Conservation (phyloP, 2,113 vertebrate genomes). For the Lasiurus borealis region DNA sequence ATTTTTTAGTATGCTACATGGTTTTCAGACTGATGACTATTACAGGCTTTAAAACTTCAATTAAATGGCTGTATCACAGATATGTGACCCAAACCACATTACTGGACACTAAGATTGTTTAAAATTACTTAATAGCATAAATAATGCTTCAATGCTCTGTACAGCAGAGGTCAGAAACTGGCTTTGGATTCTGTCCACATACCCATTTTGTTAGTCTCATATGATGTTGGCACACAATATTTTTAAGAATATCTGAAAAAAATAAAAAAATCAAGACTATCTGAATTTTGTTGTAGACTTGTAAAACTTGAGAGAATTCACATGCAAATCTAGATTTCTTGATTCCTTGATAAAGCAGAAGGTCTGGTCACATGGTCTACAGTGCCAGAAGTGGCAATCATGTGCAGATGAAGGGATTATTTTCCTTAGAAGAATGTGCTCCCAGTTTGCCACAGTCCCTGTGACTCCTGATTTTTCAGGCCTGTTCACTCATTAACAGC, state of each 20-base stretch:
- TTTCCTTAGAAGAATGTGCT: not conserved
- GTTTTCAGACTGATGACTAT: slow-evolving; percentile 40
- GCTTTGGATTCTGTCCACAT: not conserved
- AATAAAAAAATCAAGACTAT: not conserved
- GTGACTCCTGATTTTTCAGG: not conserved
- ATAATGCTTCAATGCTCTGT: not conserved
- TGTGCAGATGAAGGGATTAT: not conserved
- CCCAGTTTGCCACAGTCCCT: not conserved
- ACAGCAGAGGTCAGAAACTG: not conserved
- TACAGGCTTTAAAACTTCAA: slow-evolving; percentile 42
- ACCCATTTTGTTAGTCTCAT: not conserved
- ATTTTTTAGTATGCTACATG: slow-evolving; percentile 14
- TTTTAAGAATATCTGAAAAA: slow-evolving; percentile 1
- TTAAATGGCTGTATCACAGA: slow-evolving; percentile 14
- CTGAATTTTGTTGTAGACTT: slow-evolving; percentile 8
- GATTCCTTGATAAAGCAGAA: not conserved
- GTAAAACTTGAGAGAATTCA: not conserved
- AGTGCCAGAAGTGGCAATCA: not conserved
- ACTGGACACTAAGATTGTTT: slow-evolving; percentile 21
- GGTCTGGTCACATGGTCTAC: not conserved
- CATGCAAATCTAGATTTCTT: not conserved
- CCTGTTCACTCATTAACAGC: not conserved
- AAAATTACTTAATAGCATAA: slow-evolving; percentile 50
- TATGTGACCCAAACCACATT: slow-evolving; percentile 18
- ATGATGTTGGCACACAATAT: not conserved